Percentiles rank a stretch among this genome's conserved stretches.
phyloP scores from a whole-genome alignment of 2,888 invertebrate genomes.

The Dicyrtoma fusca region DNA sequence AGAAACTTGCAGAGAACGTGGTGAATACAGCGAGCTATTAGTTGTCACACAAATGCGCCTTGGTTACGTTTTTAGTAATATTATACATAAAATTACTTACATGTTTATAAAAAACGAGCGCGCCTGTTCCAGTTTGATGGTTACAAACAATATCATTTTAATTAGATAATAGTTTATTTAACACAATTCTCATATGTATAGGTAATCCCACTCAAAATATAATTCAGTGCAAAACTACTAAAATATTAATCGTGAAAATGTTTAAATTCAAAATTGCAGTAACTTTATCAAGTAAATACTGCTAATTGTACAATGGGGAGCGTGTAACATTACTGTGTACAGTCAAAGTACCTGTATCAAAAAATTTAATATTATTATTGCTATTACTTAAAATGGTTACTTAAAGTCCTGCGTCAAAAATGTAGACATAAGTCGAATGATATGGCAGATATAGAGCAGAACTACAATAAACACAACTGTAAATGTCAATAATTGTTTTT shows the following conservation, averaged over 20 bases:
- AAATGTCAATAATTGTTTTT: conserved; percentile 1
- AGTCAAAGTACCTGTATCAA: conserved; percentile 37
- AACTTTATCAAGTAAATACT: neutral
- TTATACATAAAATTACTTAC: neutral
- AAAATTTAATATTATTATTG: conserved; percentile 13
- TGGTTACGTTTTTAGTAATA: conserved; percentile 16
- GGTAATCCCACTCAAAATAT: too few species aligned
- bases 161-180: too few species aligned
- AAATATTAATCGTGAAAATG: too few species aligned
- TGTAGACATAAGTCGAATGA: neutral
- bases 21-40: neutral
- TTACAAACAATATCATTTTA: too few species aligned
- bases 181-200: too few species aligned
- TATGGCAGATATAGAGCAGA: too few species aligned
- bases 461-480: too few species aligned
- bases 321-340: conserved; percentile 41
- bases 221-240: too few species aligned
- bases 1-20: neutral
- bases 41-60: conserved; percentile 11
- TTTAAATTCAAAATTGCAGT: too few species aligned
- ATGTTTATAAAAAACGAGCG: neutral
- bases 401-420: neutral
- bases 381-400: neutral
- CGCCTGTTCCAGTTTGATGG: too few species aligned
- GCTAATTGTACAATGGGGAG: conserved; percentile 30